These are phyloP conservation scores for Heterotis niloticus DNA, from an alignment of 2,113 vertebrate species.

Conservation along the genomic window DNA sequence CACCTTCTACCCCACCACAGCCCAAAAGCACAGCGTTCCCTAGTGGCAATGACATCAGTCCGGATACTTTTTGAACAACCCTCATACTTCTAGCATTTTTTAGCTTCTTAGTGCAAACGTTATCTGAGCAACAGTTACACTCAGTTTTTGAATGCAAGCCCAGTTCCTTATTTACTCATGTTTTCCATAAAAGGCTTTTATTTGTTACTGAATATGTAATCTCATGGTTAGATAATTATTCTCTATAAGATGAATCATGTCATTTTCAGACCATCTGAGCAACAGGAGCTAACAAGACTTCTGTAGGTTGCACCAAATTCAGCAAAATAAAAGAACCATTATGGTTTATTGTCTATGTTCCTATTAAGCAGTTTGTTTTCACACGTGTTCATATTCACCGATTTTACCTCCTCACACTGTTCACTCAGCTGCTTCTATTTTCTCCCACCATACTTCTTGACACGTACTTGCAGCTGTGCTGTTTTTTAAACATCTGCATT, in stretches of 20 bases:
- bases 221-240: constrained; percentile 1
- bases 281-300: neutral
- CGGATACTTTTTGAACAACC: too few relatives aligned
- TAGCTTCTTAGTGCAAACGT: too few relatives aligned
- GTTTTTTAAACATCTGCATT: neutral
- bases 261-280: constrained; percentile 15
- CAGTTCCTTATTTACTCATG: too few relatives aligned
- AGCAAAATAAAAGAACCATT: neutral
- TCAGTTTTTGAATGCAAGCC: too few relatives aligned
- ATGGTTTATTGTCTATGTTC: neutral
- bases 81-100: too few relatives aligned
- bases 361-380: neutral
- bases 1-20: too few relatives aligned
- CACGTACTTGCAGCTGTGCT: neutral
- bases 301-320: neutral
- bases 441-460: neutral
- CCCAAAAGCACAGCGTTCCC: too few relatives aligned
- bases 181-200: neutral
- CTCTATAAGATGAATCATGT: constrained; percentile 15
- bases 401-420: neutral
- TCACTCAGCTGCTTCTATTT: neutral
- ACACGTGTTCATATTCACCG: neutral
- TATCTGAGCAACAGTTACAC: too few relatives aligned
- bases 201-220: neutral
- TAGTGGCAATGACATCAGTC: too few relatives aligned